Evolutionary conservation across 2,113 vertebrate genomes (phyloP), one percentile per base, ranked within the genome.

Genomic region (Neodon shergylaensis): DNA sequence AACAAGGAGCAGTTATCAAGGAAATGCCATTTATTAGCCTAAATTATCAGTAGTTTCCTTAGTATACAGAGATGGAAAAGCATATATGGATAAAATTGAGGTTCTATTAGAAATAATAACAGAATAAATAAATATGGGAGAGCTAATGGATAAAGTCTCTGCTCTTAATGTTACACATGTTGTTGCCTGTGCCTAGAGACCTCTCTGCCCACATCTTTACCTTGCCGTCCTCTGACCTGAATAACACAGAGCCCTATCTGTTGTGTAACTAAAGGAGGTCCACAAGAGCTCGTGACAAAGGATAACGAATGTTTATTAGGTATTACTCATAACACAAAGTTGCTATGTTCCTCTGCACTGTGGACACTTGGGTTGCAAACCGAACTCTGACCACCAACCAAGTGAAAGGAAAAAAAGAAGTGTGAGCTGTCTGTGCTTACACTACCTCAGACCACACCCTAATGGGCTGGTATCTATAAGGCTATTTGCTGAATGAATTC

Each of bases 1-100:
- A 77, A 91, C n/a, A 93, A 88, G 83, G 61, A 84, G 14, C 4
- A 88, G 2, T 95, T 8, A 6, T 66, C 74, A 94, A 95, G 36
- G 14, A 83, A 87, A 90, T 74, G 28, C 14, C 73, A 82, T 9
- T 47, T 6, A 77, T 28, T 58, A 72, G 73, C 28, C 77, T 95
- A 79, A 94, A 85, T 39, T 84, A 39, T 94, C 2, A 68, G 79
- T 26, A 86, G 58, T 92, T 6, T 33, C 66, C 68, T 87, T 79
- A 83, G 26, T 42, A 86, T 87, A 22, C 81, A 96, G 26, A 94
- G 66, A 73, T 86, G 13, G 4, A 7, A 76, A 89, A 81, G 6
- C 22, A 33, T 81, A 81, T 70, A 42, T 93, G 65, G 63, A 72
- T 73, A 89, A 94, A 94, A 77, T 14, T 52, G 61, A 82, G 82